Evolutionary conservation across 2,888 invertebrate genomes (phyloP).

Genomic region (Melanostoma scalare): DNA sequence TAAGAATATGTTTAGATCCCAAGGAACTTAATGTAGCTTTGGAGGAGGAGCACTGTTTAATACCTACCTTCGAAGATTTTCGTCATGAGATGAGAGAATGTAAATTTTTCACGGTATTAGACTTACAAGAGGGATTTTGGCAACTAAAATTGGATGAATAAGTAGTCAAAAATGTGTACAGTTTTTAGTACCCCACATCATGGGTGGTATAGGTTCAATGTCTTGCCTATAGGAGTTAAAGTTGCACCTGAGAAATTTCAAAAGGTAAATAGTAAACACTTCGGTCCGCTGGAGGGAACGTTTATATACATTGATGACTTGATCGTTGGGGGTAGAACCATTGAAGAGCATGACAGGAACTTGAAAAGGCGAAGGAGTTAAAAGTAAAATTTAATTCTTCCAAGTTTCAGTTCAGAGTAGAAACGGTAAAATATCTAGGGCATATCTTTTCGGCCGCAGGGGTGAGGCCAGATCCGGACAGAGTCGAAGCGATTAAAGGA

Average conservation of each 20-base stretch:
- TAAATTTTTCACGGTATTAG: slow-evolving; percentile 3
- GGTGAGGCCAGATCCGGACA: not conserved
- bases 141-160: not conserved
- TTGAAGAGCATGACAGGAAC: not conserved
- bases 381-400: not conserved
- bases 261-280: not conserved
- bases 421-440: no score
- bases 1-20: no score
- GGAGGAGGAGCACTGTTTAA: no score
- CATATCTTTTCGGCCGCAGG: not conserved
- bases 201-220: slow-evolving; percentile 4
- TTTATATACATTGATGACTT: no score
- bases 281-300: not conserved
- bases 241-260: no score
- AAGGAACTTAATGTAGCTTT: no score
- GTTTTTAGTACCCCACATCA: no score
- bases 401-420: no score
- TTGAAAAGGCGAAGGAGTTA: not conserved
- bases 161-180: not conserved
- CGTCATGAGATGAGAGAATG: slow-evolving; percentile 1
- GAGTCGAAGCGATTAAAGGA: not conserved
- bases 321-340: no score
- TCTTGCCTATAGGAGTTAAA: not conserved
- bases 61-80: no score
- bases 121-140: no score